Base-by-base conservation (phyloP, 64 coral and sea anemone species). In the Orbicella faveolata region DNA sequence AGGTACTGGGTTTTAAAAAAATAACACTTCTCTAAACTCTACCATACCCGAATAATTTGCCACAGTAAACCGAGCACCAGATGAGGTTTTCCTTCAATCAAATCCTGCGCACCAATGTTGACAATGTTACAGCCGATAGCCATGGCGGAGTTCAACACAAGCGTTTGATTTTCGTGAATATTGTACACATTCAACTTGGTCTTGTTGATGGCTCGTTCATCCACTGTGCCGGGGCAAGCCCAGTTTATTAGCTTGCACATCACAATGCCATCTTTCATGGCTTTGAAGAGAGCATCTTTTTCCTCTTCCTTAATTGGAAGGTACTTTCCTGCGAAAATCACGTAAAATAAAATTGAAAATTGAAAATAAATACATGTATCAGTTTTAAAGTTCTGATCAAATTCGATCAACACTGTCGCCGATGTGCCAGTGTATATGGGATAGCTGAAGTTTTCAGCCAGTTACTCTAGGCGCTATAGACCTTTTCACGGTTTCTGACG, bases 81-180 rank as follows among this genome's bases (percentile, higher is more conserved):
- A 62, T 99, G 97, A 54, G 97, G 97, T 74, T 90, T 94, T 25
- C 97, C 87, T 61, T 96, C 85, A 72, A 99, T 99, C 30, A 99
- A 73, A 77, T 99, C 97, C 61, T 99, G 73, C 9, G 97, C 97
- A 0, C 97, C 97, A 80, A 99, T 99, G 70, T 99, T 99, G 20
- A 99, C 94, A 21, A 99, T 93, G 79, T 99, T 99, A 55, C 97
- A 99, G 2, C 97, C 97, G 75, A 99, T 99, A 33, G 97, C 94
- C 94, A 95, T 91, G 23, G 97, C 97, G 23, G 97, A 99, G 85
- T 99, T 95, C 39, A 99, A 55, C 16, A 91, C 97, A 66, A 99
- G 76, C 1, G 94, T 95, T 66, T 99, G 97, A 51, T 99, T 99
- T 75, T 99, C 97, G 74, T 99, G 97, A 16, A 99, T 99, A 10